phyloP scores from a whole-genome alignment of 2,888 invertebrate genomes.

The Cerastis leucographa region DNA sequence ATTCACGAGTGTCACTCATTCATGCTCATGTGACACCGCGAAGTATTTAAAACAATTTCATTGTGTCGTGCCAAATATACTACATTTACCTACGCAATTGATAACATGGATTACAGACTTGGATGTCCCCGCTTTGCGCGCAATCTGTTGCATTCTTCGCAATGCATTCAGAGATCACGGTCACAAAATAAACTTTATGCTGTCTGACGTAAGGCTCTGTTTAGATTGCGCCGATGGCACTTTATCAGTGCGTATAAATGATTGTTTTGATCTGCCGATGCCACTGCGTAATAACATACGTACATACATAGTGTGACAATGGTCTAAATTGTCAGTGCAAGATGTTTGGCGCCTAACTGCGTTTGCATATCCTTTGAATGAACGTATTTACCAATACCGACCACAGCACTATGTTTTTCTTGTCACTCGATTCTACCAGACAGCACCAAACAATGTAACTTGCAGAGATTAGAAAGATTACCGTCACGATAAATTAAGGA shows the following conservation, averaged over 20 bases:
- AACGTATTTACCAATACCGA: background rate
- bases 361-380: background rate
- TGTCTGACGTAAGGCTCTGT: slow-evolving; percentile 40
- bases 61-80: slow-evolving; percentile 69
- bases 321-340: slow-evolving; percentile 49
- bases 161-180: slow-evolving; percentile 61
- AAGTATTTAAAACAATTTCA: slow-evolving; percentile 70
- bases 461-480: background rate
- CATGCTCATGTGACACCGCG: slow-evolving; percentile 57
- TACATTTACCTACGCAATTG: slow-evolving; percentile 64
- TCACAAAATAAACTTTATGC: slow-evolving; percentile 55
- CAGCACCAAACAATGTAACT: background rate
- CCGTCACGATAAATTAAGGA: background rate
- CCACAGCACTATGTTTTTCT: background rate
- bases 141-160: slow-evolving; percentile 71
- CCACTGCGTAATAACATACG: slow-evolving; percentile 76
- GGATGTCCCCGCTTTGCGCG: slow-evolving; percentile 67
- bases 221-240: slow-evolving; percentile 41
- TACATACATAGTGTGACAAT: slow-evolving; percentile 52
- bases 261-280: slow-evolving; percentile 73
- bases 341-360: slow-evolving; percentile 27
- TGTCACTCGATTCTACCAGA: background rate
- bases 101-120: slow-evolving; percentile 71
- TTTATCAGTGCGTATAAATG: slow-evolving; percentile 70
- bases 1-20: slow-evolving; percentile 75